Evolutionary conservation across 2,888 invertebrate genomes (phyloP).

Genomic region (Drosophila rellima): DNA sequence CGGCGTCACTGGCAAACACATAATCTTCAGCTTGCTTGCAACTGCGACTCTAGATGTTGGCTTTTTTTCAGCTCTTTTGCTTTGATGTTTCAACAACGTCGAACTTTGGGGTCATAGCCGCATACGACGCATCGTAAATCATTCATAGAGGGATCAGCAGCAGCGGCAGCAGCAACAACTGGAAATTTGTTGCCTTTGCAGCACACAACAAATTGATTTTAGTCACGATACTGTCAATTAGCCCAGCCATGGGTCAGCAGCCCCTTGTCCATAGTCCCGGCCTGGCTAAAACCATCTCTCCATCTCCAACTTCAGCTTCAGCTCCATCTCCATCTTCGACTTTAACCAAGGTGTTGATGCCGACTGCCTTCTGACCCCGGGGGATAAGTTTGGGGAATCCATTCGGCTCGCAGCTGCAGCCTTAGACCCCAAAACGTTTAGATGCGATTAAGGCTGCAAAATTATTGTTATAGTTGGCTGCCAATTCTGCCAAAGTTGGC

Average conservation of each 20-base stretch:
- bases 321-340: constrained; percentile 22
- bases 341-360: constrained; percentile 70
- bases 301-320: constrained; percentile 13
- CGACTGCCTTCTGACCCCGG: constrained; percentile 63
- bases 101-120: constrained; percentile 76
- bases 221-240: constrained; percentile 85
- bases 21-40: constrained; percentile 47
- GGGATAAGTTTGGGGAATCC: constrained; percentile 17
- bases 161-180: constrained; percentile 59
- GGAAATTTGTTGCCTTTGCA: constrained; percentile 76
- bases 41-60: constrained; percentile 22
- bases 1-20: constrained; percentile 73
- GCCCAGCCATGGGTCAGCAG: constrained; percentile 83
- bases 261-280: constrained; percentile 32
- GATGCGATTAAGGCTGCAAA: constrained; percentile 78
- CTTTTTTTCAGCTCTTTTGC: background rate
- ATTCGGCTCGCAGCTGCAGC: constrained; percentile 53
- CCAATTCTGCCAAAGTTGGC: constrained; percentile 63
- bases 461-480: constrained; percentile 80
- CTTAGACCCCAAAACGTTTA: constrained; percentile 61
- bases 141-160: constrained; percentile 75
- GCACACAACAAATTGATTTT: constrained; percentile 84
- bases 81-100: constrained; percentile 80
- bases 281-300: constrained; percentile 18
- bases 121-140: constrained; percentile 83